A percentile compares a stretch with the other conserved stretches of the same genome.
phyloP scores from a whole-genome alignment of 2,888 invertebrate genomes.

The Eupithecia subumbrata region DNA sequence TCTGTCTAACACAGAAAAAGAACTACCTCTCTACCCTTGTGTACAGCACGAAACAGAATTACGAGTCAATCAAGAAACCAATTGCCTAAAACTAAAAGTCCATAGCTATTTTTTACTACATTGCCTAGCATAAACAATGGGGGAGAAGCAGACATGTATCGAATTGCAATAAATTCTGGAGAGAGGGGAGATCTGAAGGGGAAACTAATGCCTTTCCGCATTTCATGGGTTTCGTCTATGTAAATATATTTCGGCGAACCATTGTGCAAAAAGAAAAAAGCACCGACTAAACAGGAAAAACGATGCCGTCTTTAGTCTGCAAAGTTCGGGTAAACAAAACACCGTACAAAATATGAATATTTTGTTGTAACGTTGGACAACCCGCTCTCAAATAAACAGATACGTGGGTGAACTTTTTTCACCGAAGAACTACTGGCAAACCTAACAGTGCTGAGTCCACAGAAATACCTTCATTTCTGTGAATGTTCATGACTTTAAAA shows the following conservation, averaged over 20 bases:
- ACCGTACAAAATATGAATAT: background rate
- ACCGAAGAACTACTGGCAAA: too few species aligned
- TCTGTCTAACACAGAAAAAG: background rate
- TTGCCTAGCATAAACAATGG: background rate
- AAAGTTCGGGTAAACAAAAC: background rate
- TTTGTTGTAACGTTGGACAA: background rate
- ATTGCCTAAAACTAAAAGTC: background rate
- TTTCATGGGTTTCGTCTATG: conserved; percentile 65
- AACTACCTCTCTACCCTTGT: background rate
- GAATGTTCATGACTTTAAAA: too few species aligned
- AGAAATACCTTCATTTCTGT: too few species aligned
- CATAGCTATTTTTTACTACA: background rate
- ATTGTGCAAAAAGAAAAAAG: conserved; percentile 1
- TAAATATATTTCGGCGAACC: conserved; percentile 7
- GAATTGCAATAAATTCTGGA: conserved; percentile 77
- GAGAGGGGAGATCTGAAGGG: conserved; percentile 44
- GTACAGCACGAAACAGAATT: too few species aligned
- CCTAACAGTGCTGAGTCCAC: too few species aligned
- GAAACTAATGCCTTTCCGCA: conserved; percentile 60
- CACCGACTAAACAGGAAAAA: conserved; percentile 4
- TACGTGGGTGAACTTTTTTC: too few species aligned
- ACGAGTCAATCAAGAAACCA: background rate
- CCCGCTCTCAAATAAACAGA: background rate
- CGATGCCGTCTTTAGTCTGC: background rate
- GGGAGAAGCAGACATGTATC: conserved; percentile 53